phyloP scores from a whole-genome alignment of 1,140 invertebrate genomes.

The Pseudoatta argentina region DNA sequence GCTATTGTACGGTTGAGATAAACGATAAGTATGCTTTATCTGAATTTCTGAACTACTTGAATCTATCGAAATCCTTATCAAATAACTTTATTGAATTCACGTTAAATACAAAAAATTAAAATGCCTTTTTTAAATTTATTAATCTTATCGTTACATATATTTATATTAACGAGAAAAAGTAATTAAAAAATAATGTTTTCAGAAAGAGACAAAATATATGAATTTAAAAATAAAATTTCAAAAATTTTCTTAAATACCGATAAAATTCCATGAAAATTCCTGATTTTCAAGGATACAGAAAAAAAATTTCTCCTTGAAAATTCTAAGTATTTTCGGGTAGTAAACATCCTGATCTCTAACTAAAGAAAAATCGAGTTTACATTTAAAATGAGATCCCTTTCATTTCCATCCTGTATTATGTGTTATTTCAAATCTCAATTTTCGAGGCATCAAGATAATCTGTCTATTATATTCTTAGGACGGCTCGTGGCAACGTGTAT shows the following conservation, averaged over 20 bases:
- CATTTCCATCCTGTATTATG: background rate
- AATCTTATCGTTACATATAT: background rate
- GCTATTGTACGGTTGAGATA: background rate
- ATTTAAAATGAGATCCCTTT: background rate
- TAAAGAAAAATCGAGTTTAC: background rate
- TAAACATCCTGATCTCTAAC: background rate
- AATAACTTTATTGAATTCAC: background rate
- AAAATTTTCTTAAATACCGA: no score
- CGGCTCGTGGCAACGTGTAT: background rate
- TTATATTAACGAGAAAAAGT: no score
- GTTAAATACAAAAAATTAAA: background rate
- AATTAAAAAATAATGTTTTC: no score
- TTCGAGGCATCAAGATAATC: constrained; percentile 3
- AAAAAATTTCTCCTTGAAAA: no score
- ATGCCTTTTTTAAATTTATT: background rate
- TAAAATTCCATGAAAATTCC: no score
- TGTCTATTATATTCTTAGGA: background rate
- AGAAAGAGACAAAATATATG: no score
- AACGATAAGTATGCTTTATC: background rate
- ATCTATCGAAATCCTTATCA: constrained; percentile 2
- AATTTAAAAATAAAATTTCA: no score
- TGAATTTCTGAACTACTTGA: background rate
- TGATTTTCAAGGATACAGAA: no score
- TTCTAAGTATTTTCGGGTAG: no score
- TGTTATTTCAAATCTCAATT: background rate